Conservation (phyloP, 2,888 invertebrate species). For the Kryphioiulus occultus region DNA sequence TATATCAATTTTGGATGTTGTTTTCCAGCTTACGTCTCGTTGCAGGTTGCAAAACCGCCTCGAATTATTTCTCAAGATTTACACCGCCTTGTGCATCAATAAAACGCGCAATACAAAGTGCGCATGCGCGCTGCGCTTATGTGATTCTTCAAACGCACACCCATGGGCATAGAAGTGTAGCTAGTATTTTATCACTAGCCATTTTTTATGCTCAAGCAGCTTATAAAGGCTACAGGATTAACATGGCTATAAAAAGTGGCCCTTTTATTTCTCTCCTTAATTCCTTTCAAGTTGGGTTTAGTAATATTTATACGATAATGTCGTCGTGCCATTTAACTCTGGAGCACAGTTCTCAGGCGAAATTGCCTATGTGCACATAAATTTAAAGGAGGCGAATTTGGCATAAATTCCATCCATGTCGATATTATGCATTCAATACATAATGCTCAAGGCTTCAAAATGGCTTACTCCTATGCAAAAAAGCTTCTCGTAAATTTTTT, state of each 20-base stretch:
- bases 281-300: slow-evolving; percentile 22
- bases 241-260: slow-evolving; percentile 15
- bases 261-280: slow-evolving; percentile 36
- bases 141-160: neutral
- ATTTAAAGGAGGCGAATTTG: neutral
- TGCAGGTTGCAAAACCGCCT: neutral
- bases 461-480: neutral
- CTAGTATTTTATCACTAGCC: neutral
- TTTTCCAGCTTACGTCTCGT: slow-evolving; percentile 1
- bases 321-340: neutral
- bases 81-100: neutral
- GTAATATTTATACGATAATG: neutral
- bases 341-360: neutral
- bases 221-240: slow-evolving; percentile 25
- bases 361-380: neutral
- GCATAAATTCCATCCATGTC: neutral
- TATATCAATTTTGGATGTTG: neutral
- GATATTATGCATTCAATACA: neutral
- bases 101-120: neutral
- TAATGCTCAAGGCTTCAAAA: neutral
- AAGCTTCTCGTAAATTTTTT: neutral
- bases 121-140: neutral
- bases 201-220: neutral
- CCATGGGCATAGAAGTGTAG: neutral
- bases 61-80: neutral